Conservation (phyloP, 1,140 invertebrate genomes). For the Temnothorax curvispinosus region DNA sequence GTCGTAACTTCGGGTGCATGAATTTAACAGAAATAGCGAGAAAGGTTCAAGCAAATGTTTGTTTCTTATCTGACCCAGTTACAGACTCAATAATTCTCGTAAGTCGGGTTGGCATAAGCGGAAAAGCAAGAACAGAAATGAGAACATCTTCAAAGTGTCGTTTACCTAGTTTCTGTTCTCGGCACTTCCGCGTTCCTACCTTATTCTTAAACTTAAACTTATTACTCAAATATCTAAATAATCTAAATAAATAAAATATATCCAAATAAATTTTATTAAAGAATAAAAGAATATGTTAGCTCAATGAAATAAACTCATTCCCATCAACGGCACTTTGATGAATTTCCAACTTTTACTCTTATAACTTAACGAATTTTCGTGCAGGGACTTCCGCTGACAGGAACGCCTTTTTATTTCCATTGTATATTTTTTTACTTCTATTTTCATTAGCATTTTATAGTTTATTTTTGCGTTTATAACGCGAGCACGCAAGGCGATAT, state of each 20-base stretch:
- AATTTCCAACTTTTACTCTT: not conserved
- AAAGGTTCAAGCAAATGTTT: not conserved
- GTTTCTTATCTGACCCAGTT: not conserved
- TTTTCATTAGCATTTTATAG: not conserved
- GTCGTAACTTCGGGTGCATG: not conserved
- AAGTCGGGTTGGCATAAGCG: not conserved
- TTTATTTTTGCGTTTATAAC: not conserved
- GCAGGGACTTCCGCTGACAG: not conserved
- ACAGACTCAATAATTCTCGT: constrained; percentile 1
- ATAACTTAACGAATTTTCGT: not conserved
- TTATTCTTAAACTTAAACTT: not conserved
- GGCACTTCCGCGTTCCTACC: not conserved
- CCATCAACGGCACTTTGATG: not conserved
- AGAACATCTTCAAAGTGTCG: not conserved
- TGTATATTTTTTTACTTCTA: not conserved
- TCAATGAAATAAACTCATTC: not conserved
- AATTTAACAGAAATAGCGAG: not conserved
- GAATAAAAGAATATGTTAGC: not conserved
- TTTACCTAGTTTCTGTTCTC: not conserved
- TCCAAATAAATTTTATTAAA: not conserved
- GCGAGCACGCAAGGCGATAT: not conserved
- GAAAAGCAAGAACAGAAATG: not conserved
- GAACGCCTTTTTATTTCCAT: not conserved
- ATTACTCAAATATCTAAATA: not conserved
- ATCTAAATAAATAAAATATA: not conserved